Evolutionary conservation across 2,888 invertebrate genomes (phyloP).

Genomic region (Esperia sulphurella): DNA sequence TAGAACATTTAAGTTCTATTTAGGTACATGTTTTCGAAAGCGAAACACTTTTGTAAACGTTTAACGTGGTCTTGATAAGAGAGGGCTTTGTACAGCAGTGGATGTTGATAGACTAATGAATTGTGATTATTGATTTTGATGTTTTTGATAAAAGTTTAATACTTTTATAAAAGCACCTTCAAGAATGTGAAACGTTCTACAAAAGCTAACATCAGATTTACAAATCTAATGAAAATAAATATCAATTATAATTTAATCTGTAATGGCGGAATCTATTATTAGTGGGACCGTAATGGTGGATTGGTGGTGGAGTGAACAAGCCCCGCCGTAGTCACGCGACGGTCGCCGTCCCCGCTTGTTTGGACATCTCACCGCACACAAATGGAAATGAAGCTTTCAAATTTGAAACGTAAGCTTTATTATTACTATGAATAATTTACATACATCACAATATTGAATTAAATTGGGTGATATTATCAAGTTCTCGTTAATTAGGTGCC

Average conservation of each 20-base stretch:
- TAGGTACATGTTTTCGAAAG: too few species aligned
- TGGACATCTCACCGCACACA: conserved; percentile 21
- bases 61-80: too few species aligned
- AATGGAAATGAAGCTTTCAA: conserved; percentile 19
- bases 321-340: conserved; percentile 20
- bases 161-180: too few species aligned
- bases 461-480: too few species aligned
- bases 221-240: conserved; percentile 14
- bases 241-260: conserved; percentile 20
- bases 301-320: conserved; percentile 3
- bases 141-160: too few species aligned
- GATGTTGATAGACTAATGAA: too few species aligned
- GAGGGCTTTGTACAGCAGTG: too few species aligned
- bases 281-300: conserved; percentile 12
- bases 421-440: background rate
- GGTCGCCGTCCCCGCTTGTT: conserved; percentile 10
- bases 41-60: too few species aligned
- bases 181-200: too few species aligned
- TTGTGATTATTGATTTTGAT: too few species aligned
- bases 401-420: background rate
- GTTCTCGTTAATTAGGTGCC: too few species aligned
- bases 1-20: too few species aligned
- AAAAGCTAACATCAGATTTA: background rate
- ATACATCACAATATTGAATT: background rate
- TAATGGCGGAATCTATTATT: conserved; percentile 8